Conservation (phyloP, 2,113 vertebrate species). For the Crotalus helleri region DNA sequence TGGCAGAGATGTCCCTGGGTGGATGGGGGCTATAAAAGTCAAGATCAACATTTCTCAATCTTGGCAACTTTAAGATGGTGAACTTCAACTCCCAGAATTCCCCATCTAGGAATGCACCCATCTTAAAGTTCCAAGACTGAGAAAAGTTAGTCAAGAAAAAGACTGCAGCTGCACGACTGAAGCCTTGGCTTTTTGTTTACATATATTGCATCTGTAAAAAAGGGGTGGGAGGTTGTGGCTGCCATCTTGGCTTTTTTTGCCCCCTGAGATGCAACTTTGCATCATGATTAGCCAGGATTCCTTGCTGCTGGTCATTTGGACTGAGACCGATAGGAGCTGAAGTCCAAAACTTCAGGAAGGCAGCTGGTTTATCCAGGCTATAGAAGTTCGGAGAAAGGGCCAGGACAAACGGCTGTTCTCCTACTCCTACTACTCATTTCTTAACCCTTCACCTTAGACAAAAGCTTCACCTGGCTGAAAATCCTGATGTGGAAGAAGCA, state of each 20-base stretch:
- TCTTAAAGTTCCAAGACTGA: not conserved
- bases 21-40: not conserved
- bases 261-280: not conserved
- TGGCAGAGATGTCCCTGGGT: not conserved
- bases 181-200: not conserved
- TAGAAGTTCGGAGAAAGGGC: not conserved
- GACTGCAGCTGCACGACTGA: not conserved
- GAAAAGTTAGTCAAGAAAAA: not conserved
- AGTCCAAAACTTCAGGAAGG: not conserved
- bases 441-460: conserved; percentile 79
- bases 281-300: not conserved
- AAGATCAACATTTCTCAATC: not conserved
- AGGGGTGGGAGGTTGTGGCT: not conserved
- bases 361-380: not conserved
- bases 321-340: not conserved
- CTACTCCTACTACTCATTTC: conserved; percentile 37
- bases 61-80: not conserved
- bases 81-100: not conserved
- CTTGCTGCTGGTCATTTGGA: not conserved
- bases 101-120: not conserved
- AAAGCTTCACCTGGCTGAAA: conserved; percentile 90
- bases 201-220: not conserved
- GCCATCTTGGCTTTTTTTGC: not conserved
- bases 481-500: conserved; percentile 82
- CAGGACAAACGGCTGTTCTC: not conserved